Base-by-base conservation (phyloP, 2,797 vertebrate genomes). In the Xenopus petersii region DNA sequence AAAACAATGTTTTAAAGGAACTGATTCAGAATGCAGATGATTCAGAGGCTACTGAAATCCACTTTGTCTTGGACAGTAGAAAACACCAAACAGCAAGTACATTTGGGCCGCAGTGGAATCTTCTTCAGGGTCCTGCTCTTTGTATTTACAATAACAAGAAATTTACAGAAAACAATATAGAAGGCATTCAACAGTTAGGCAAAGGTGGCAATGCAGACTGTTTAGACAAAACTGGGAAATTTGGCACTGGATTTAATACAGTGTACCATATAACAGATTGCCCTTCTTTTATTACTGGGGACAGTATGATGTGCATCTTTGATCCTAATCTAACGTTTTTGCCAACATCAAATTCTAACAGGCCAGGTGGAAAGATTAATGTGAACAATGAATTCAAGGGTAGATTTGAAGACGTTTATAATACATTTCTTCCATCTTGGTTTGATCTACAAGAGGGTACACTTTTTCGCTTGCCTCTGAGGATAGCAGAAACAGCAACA, bases 251-350 rank as follows among this genome's bases (percentile, higher is more conserved):
- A 60, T 94, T 94, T 74, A 94, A 88, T 82, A 92, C 93, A 49
- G 92, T 95, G 74, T 95, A 91, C 83, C 91, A 94, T 81, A 86
- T 94, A 68, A 95, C 94, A 54, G 93, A 95, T 77, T 95, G 94
- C 58, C 94, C 93, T n/a, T 89, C 92, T 10, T 93, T 96, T 68
- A 74, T 95, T 54, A 93, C 89, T 0, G 90, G 90, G 74, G 91
- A 94, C 74, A 26, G 88, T 21, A 47, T 75, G n/a, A 85, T 95
- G n/a, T 93, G 93, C 79, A 84, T 94, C 82, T 95, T 83, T 75
- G 94, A 95, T 82, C 94, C 94, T 33, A 92, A 93, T 74, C 62
- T 84, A 26, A 74, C 64, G 54, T 95, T 90, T 8, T 66, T 93
- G 48, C 84, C 92, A 26, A 56, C 8, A n/a, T 68, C 83, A 36